A percentile compares a stretch with the other conserved stretches of the same genome.
Evolutionary conservation across 2,113 vertebrate genomes (phyloP).

Genomic region (Hymenochirus boettgeri): DNA sequence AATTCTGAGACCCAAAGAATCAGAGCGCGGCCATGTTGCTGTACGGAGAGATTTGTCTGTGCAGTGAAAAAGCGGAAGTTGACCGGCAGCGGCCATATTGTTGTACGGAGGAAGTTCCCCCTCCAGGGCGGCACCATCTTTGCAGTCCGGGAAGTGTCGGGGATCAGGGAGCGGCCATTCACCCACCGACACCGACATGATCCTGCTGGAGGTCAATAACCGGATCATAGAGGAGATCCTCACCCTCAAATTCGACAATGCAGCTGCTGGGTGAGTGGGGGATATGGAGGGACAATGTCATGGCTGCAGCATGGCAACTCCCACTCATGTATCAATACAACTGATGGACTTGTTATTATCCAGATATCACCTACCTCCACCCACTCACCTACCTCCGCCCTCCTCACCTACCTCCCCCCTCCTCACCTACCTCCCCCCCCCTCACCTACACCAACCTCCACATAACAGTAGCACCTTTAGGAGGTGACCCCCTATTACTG

Average conservation of each 20-base stretch:
- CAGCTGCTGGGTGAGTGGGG: constrained; percentile 82
- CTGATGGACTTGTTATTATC: no score
- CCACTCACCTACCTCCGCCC: no score
- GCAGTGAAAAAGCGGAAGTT: no score
- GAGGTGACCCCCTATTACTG: no score
- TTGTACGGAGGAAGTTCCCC: constrained; percentile 5
- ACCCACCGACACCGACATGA: constrained; percentile 71
- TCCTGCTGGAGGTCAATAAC: constrained; percentile 97
- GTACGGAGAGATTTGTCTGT: not conserved
- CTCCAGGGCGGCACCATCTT: not conserved
- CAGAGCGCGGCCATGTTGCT: not conserved
- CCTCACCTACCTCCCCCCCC: no score
- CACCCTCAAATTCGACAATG: constrained; percentile 88
- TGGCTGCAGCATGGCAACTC: no score
- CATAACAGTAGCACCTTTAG: no score
- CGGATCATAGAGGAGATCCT: constrained; percentile 95
- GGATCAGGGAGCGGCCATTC: constrained; percentile 50
- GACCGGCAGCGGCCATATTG: not conserved
- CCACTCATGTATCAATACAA: no score
- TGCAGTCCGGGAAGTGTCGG: not conserved
- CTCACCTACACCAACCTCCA: not conserved
- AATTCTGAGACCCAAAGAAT: no score
- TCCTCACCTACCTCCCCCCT: no score
- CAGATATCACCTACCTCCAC: no score
- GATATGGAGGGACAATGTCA: not conserved